These are phyloP conservation scores for Lasaia peninsularis DNA, from an alignment of 1,140 invertebrate genomes.

Conservation along the genomic window DNA sequence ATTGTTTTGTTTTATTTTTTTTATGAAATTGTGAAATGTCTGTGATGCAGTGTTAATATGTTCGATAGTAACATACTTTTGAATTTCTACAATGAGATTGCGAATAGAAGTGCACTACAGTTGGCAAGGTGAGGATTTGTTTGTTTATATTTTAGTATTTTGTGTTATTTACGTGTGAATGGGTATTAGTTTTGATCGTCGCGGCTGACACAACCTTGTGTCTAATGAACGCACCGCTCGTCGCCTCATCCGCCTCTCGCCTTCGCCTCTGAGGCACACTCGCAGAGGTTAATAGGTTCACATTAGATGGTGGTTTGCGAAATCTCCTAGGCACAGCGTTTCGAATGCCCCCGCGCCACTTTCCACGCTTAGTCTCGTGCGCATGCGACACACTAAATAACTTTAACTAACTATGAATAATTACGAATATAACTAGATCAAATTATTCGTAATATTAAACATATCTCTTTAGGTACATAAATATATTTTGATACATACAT, in stretches of 20 bases:
- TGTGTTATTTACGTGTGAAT: constrained; percentile 37
- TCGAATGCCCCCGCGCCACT: constrained; percentile 56
- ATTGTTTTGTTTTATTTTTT: constrained; percentile 62
- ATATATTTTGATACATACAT: too few species aligned
- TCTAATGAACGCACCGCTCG: constrained; percentile 66
- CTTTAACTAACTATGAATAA: constrained; percentile 24
- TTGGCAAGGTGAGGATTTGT: constrained; percentile 71
- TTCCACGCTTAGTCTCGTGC: constrained; percentile 64
- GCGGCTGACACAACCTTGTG: constrained; percentile 64
- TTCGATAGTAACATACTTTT: constrained; percentile 71
- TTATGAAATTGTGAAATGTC: constrained; percentile 63
- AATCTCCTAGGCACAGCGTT: constrained; percentile 57
- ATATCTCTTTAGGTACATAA: background rate
- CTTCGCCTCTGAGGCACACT: constrained; percentile 69
- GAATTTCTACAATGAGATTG: constrained; percentile 76
- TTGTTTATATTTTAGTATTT: constrained; percentile 66
- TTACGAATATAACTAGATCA: constrained; percentile 6
- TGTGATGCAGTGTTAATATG: constrained; percentile 75
- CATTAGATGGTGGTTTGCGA: constrained; percentile 75
- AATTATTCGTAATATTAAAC: background rate
- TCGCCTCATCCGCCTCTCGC: constrained; percentile 70
- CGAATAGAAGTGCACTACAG: constrained; percentile 73
- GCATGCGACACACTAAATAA: constrained; percentile 46
- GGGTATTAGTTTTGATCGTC: constrained; percentile 37
- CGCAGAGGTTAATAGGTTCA: constrained; percentile 76